Evolutionary conservation across 2,888 invertebrate genomes (phyloP).

Genomic region (Tiliacea aurago): DNA sequence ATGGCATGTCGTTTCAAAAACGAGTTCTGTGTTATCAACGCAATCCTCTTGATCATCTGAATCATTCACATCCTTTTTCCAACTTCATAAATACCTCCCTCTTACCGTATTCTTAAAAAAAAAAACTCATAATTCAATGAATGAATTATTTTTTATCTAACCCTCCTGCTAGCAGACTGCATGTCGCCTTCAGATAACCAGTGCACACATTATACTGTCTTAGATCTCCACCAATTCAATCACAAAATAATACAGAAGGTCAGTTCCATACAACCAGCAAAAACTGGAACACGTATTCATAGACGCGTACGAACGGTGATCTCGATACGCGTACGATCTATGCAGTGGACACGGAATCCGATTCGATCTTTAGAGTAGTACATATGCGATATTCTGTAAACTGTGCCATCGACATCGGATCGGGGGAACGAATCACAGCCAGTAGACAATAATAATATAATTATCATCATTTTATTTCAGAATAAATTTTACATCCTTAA

Average conservation of each 20-base stretch:
- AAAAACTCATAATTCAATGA: neutral
- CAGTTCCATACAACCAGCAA: neutral
- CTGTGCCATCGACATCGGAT: neutral
- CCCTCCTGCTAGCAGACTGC: constrained; percentile 71
- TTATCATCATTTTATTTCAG: no score
- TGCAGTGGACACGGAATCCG: neutral
- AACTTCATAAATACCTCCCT: neutral
- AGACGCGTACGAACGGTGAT: no score
- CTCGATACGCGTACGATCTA: no score
- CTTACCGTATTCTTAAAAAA: neutral
- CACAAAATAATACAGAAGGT: constrained; percentile 55
- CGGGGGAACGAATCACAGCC: neutral
- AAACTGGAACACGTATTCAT: neutral
- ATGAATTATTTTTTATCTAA: constrained; percentile 38
- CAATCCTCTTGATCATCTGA: neutral
- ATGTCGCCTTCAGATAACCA: constrained; percentile 83
- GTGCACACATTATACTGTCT: constrained; percentile 84
- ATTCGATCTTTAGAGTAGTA: neutral
- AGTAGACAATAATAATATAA: no score
- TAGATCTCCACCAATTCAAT: constrained; percentile 70
- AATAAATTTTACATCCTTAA: no score
- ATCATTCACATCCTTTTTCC: neutral
- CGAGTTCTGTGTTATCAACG: neutral
- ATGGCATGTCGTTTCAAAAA: neutral
- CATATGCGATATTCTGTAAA: no score